Conservation (phyloP, 2,113 vertebrate species). For the Trichomycterus rosablanca region DNA sequence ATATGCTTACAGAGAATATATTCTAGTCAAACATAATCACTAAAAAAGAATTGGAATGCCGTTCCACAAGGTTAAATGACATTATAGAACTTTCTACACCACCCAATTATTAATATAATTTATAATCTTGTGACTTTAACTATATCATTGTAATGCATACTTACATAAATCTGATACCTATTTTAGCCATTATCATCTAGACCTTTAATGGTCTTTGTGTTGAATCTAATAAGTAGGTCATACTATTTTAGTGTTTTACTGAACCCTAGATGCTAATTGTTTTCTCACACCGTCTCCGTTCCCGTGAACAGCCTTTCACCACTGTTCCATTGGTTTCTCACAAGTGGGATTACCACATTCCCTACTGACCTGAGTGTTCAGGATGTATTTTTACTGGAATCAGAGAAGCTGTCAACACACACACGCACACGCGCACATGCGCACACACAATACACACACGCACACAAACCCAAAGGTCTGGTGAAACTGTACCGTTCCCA, state of each 20-base stretch:
- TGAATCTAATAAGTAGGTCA: neutral
- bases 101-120: too few species aligned
- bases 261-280: neutral
- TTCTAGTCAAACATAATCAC: too few species aligned
- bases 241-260: neutral
- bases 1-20: too few species aligned
- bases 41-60: too few species aligned
- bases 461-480: constrained; percentile 41
- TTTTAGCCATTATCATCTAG: too few species aligned
- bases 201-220: too few species aligned
- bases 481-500: constrained; percentile 41
- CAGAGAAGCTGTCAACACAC: constrained; percentile 45
- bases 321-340: neutral
- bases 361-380: constrained; percentile 3
- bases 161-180: too few species aligned
- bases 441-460: constrained; percentile 41
- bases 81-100: too few species aligned
- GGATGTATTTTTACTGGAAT: constrained; percentile 46
- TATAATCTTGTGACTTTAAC: too few species aligned
- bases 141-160: too few species aligned
- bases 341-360: neutral
- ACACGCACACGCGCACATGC: too few species aligned
- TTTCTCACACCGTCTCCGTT: neutral
- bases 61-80: too few species aligned
- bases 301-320: neutral